phyloP scores from a whole-genome alignment of 2,888 invertebrate genomes.

The Leucozona laternaria region DNA sequence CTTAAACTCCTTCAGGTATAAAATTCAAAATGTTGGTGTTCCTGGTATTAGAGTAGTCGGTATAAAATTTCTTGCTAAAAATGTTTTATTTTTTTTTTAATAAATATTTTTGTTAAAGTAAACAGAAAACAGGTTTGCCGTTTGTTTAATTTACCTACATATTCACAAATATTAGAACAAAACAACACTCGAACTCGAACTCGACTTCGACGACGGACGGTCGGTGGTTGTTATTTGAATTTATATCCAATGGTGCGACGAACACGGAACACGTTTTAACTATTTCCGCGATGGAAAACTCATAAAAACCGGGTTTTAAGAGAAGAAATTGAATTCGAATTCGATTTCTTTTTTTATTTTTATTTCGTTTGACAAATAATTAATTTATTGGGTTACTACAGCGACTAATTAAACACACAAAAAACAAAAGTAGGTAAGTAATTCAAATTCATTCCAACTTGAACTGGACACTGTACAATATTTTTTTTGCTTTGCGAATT shows the following conservation, averaged over 20 bases:
- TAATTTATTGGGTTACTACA: constrained; percentile 11
- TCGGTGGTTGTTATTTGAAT: neutral
- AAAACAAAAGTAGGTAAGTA: neutral
- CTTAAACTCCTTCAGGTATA: constrained; percentile 48
- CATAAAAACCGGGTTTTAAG: constrained; percentile 18
- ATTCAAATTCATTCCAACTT: constrained; percentile 25
- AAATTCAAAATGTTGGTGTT: neutral
- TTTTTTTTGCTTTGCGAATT: constrained; percentile 4
- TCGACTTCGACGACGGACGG: neutral
- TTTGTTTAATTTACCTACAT: constrained; percentile 28
- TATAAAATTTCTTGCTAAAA: neutral
- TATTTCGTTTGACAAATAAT: neutral
- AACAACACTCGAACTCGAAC: neutral
- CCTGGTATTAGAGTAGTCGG: neutral
- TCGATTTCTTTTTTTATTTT: constrained; percentile 34
- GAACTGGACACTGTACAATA: constrained; percentile 10
- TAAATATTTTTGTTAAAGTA: constrained; percentile 1
- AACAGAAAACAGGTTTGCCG: constrained; percentile 14
- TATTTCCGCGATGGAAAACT: constrained; percentile 42
- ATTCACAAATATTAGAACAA: constrained; percentile 17
- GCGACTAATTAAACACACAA: constrained; percentile 7
- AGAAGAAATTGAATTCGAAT: constrained; percentile 40
- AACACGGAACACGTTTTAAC: constrained; percentile 34
- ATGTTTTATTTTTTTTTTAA: constrained; percentile 2
- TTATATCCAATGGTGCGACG: constrained; percentile 1